Conservation (phyloP, 2,888 invertebrate species). For the Tenthredo scrophulariae region DNA sequence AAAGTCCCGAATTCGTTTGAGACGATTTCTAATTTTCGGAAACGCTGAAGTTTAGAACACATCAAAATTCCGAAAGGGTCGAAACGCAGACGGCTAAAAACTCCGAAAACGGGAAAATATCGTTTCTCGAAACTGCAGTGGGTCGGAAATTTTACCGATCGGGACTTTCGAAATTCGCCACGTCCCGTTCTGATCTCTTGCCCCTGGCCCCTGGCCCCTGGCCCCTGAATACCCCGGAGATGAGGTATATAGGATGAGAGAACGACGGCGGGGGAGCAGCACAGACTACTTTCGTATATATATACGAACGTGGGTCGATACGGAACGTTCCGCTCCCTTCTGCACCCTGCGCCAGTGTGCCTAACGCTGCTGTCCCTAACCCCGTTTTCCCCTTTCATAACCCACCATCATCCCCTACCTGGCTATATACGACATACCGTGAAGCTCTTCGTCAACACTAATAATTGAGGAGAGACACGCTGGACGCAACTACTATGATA, state of each 20-base stretch:
- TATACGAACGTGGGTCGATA: constrained; percentile 33
- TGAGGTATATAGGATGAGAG: constrained; percentile 6
- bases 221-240: not conserved
- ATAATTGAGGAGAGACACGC: constrained; percentile 24
- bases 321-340: constrained; percentile 28
- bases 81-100: too few species aligned
- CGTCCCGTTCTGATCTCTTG: not conserved
- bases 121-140: too few species aligned
- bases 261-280: constrained; percentile 6
- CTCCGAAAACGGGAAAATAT: too few species aligned
- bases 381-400: constrained; percentile 28
- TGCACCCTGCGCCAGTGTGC: constrained; percentile 36
- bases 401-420: constrained; percentile 14
- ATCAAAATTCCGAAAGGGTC: too few species aligned
- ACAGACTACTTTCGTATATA: constrained; percentile 17
- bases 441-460: constrained; percentile 44
- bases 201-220: not conserved
- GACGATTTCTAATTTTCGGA: too few species aligned
- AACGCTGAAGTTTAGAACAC: too few species aligned
- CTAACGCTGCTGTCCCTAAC: constrained; percentile 37
- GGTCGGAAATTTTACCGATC: too few species aligned
- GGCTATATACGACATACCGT: not conserved
- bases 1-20: too few species aligned
- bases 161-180: not conserved
- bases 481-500: not conserved